Evolutionary conservation across 2,797 vertebrate genomes (phyloP).

Genomic region (Anguilla obscura): DNA sequence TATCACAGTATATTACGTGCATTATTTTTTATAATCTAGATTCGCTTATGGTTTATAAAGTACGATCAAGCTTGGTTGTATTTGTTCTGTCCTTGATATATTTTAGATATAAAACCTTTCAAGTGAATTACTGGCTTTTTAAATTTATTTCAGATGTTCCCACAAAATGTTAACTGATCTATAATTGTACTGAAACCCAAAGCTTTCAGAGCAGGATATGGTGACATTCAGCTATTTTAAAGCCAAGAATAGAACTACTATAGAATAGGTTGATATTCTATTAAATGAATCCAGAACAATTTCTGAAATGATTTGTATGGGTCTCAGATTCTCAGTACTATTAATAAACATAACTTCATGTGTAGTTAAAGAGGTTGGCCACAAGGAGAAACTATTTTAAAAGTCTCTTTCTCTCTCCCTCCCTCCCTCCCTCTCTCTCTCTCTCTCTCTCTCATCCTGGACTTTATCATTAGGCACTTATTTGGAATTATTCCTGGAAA

Average conservation of each 20-base stretch:
- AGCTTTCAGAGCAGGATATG: background rate
- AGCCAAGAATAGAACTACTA: background rate
- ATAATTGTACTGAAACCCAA: background rate
- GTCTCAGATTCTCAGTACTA: constrained; percentile 40
- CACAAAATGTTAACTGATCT: background rate
- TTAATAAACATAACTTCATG: constrained; percentile 38
- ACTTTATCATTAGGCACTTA: background rate
- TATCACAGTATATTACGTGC: background rate
- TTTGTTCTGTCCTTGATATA: background rate
- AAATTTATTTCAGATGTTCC: background rate
- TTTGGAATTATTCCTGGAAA: background rate
- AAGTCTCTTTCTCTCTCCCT: constrained; percentile 25
- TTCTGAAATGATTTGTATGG: constrained; percentile 35
- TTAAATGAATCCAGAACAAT: constrained; percentile 16
- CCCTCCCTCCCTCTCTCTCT: constrained; percentile 29
- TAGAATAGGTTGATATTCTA: background rate
- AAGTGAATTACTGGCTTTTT: background rate
- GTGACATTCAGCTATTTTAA: background rate
- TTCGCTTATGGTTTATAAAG: background rate
- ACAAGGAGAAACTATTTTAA: constrained; percentile 36
- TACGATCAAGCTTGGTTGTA: background rate
- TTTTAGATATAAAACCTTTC: background rate
- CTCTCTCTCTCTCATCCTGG: constrained; percentile 20
- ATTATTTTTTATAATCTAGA: background rate
- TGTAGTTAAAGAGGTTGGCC: constrained; percentile 34